Percentiles rank a stretch among this genome's conserved stretches.
Evolutionary conservation across 2,797 vertebrate species (phyloP).

Genomic region (Miichthys miiuy): DNA sequence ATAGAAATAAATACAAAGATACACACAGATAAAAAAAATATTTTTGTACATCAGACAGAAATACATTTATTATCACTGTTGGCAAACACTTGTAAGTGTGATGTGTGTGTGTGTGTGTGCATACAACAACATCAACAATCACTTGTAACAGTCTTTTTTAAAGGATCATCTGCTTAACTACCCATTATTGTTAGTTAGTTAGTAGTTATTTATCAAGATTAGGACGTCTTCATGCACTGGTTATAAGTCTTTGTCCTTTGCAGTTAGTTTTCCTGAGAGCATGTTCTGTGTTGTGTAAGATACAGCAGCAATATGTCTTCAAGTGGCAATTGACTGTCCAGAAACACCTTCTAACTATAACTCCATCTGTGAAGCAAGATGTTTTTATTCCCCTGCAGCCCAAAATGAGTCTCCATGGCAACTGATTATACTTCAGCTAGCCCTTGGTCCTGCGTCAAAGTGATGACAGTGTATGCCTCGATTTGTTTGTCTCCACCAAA

Average conservation of each 20-base stretch:
- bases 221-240: background rate
- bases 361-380: background rate
- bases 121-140: background rate
- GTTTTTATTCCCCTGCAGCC: slow-evolving; percentile 15
- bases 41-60: background rate
- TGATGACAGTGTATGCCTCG: background rate
- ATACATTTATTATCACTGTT: background rate
- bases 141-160: background rate
- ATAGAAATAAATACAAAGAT: background rate
- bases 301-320: background rate
- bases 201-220: background rate
- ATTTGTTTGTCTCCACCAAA: slow-evolving; percentile 19
- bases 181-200: too few species aligned
- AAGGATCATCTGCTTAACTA: background rate
- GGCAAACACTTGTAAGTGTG: background rate
- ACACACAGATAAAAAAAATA: background rate
- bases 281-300: background rate
- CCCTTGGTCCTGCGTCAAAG: slow-evolving; percentile 10
- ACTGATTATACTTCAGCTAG: slow-evolving; percentile 46
- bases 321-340: background rate
- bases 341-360: background rate
- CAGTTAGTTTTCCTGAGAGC: background rate
- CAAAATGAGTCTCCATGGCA: slow-evolving; percentile 71
- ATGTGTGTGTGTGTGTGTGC: too few species aligned
- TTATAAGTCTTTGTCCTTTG: too few species aligned